These are phyloP conservation scores for Cyprichromis sp. DNA, from an alignment of 2,113 vertebrate species.

Conservation along the genomic window DNA sequence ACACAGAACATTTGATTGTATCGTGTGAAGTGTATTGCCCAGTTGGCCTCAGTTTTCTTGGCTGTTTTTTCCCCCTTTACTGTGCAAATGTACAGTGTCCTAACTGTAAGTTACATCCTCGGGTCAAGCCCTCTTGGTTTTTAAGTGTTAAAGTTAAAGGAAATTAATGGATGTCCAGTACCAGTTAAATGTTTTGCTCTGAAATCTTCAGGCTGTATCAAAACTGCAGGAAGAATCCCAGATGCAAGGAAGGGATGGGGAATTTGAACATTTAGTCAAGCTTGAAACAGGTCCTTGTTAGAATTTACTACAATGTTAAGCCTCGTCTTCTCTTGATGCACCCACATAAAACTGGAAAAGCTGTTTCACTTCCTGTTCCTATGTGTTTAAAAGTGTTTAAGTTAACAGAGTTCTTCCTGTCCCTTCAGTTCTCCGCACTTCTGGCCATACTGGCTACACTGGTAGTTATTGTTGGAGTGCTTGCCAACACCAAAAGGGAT, in stretches of 20 bases:
- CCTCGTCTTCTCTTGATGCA: not conserved
- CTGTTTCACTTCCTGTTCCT: not conserved
- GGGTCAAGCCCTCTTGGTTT: not conserved
- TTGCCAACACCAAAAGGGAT: not conserved
- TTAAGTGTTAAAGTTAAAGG: not conserved
- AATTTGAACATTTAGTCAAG: not conserved
- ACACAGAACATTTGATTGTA: not conserved
- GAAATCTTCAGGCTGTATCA: not conserved
- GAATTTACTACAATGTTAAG: not conserved
- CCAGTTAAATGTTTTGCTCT: not conserved
- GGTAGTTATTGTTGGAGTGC: not conserved
- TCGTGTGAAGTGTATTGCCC: rapidly evolving
- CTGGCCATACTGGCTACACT: not conserved
- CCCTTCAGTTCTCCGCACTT: constrained; percentile 28
- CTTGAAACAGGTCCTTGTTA: not conserved
- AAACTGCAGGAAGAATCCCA: not conserved
- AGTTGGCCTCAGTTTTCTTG: not conserved
- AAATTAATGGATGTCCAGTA: not conserved
- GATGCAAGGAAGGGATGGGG: not conserved
- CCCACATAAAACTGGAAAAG: not conserved
- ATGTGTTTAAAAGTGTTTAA: not conserved
- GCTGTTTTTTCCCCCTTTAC: not conserved
- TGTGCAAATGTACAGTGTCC: not conserved
- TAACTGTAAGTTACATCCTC: not conserved
- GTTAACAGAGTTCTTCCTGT: not conserved